Percentiles rank a stretch among this genome's conserved stretches.
Evolutionary conservation across 2,113 vertebrate genomes (phyloP).

Genomic region (Crotalus tigris): DNA sequence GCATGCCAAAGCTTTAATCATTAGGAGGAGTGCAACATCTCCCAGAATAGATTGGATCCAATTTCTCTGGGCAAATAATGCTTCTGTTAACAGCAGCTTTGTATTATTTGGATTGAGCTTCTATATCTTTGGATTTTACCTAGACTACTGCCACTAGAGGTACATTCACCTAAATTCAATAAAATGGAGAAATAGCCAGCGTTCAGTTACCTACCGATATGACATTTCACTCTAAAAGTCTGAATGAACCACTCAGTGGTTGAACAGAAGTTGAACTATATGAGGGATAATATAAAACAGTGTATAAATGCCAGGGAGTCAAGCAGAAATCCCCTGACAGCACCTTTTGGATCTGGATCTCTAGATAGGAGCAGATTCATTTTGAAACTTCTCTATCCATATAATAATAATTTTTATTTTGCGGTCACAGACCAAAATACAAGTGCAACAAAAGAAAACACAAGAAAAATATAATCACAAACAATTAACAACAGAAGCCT

Average conservation of each 20-base stretch:
- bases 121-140: background rate
- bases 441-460: too few relatives aligned
- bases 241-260: background rate
- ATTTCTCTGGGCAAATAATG: background rate
- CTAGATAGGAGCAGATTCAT: background rate
- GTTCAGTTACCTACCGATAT: background rate
- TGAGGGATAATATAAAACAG: background rate
- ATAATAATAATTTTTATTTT: too few relatives aligned
- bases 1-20: background rate
- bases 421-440: too few relatives aligned
- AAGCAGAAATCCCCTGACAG: background rate
- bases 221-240: background rate
- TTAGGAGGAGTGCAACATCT: background rate
- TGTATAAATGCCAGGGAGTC: background rate
- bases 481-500: too few relatives aligned
- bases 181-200: background rate
- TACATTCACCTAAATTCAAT: background rate
- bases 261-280: background rate
- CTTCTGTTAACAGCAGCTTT: background rate
- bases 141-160: background rate
- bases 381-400: background rate
- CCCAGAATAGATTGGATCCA: background rate
- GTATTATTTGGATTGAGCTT: background rate
- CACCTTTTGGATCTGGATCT: background rate
- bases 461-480: too few relatives aligned